These are phyloP conservation scores for Uria lomvia DNA, from an alignment of 2,113 vertebrate genomes.

Conservation along the genomic window DNA sequence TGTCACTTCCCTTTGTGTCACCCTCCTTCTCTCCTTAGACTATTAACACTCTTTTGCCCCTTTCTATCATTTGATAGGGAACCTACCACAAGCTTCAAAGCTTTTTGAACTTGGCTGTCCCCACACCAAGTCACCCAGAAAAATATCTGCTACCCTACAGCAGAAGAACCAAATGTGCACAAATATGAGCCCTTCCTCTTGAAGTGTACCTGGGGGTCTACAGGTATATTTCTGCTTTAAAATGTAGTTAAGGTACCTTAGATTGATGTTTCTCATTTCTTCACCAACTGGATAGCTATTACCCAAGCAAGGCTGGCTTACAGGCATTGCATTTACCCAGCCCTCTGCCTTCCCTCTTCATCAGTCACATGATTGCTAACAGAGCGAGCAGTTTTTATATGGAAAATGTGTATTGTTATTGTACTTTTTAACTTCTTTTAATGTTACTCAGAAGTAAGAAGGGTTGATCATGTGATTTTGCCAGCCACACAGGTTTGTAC, in stretches of 20 bases:
- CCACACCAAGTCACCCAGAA: background rate
- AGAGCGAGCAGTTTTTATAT: background rate
- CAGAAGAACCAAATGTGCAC: background rate
- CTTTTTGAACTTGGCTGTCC: background rate
- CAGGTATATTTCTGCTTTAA: conserved; percentile 2
- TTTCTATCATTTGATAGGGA: background rate
- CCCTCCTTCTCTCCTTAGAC: background rate
- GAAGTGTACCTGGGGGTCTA: background rate
- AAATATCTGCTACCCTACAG: background rate
- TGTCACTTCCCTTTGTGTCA: rapidly evolving
- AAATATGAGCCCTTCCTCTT: background rate
- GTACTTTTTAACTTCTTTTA: background rate
- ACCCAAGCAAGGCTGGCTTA: background rate
- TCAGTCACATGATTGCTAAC: rapidly evolving
- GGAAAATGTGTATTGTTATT: background rate
- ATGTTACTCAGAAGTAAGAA: background rate
- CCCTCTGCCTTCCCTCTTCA: background rate
- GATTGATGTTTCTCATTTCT: conserved; percentile 6
- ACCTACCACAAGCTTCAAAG: background rate
- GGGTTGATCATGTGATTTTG: background rate
- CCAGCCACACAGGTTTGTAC: background rate
- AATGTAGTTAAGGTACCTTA: background rate
- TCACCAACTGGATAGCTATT: background rate
- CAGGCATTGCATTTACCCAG: background rate
- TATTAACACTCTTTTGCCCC: background rate